Evolutionary conservation across 2,888 invertebrate species (phyloP), one percentile per base, ranked within the genome.

Genomic region (Nysson spinosus): DNA sequence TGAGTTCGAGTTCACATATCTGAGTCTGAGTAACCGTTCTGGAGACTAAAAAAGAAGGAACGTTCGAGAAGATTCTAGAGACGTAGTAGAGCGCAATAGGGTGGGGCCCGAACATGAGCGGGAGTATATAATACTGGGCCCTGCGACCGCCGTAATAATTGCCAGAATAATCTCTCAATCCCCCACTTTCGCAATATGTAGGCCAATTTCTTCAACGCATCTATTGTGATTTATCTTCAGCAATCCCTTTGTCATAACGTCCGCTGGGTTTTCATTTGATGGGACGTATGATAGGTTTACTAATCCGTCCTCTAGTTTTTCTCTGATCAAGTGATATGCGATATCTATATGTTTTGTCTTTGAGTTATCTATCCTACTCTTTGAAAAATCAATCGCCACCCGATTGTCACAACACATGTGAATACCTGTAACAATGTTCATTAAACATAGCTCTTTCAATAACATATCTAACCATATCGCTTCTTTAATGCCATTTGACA

Each of bases 291-390:
- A 0, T 0, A 54, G 1, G 1, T 11, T 7, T 3, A 54, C 0
- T 2, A 24, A 1, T 0, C 24, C 12, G 2, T 54, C 7, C 6
- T 54, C 54, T 0, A 34, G 2, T 1, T 35, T 54, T 1, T 54
- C 43, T 2, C 26, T 32, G 0, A 26, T 11, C 0, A 44, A 17
- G 1, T 54, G 44, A 6, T 44, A 54, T 1, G 44, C 19, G 1
- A 35, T 44, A 5, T 54, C 35, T 12, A 54, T 54, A 2, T 54
- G 54, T 3, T 37, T 57, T 0, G 57, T 51, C 1, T 28, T 9
- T 0, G 4, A 14, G 1, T 14, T 44, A 1, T 54, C 44, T 0
- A 54, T 17, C 0, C 20, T 44, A 0, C 11, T 44, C 6, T n/a
- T 35, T 6, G 44, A 24, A 9, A 44, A 54, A 3, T 54, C 44